Evolutionary conservation across 2,797 vertebrate genomes (phyloP).

Genomic region (Poecilia velifera): DNA sequence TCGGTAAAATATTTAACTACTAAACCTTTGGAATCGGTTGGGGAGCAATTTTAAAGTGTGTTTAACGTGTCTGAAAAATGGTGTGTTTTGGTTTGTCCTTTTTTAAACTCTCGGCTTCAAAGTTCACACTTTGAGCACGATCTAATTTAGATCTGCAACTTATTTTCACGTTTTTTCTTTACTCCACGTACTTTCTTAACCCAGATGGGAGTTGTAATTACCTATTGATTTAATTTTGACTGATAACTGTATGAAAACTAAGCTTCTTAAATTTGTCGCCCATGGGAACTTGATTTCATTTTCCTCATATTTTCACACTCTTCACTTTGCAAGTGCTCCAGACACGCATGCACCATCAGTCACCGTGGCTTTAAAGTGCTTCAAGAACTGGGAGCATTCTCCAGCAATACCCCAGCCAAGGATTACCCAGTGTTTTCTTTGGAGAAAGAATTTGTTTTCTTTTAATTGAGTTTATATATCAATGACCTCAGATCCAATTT

Average conservation of each 20-base stretch:
- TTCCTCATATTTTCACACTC: conserved; percentile 48
- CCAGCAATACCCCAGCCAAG: conserved; percentile 61
- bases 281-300: conserved; percentile 52
- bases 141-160: not conserved
- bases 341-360: conserved; percentile 55
- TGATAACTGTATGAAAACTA: not conserved
- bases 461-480: conserved; percentile 57
- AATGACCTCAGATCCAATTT: conserved; percentile 39
- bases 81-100: not conserved
- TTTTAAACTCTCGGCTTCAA: not conserved
- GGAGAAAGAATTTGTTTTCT: conserved; percentile 52
- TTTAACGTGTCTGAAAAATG: not conserved
- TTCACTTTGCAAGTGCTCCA: conserved; percentile 41
- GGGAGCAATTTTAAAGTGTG: not conserved
- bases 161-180: not conserved
- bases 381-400: conserved; percentile 53
- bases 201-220: not conserved
- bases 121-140: not conserved
- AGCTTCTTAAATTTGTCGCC: conserved; percentile 4
- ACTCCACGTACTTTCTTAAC: not conserved
- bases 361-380: conserved; percentile 57
- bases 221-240: not conserved
- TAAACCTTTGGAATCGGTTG: not conserved
- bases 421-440: conserved; percentile 67
- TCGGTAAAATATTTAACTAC: not conserved